These are phyloP conservation scores for Calliopum simillimum DNA, from an alignment of 2,888 invertebrate species.

Conservation along the genomic window DNA sequence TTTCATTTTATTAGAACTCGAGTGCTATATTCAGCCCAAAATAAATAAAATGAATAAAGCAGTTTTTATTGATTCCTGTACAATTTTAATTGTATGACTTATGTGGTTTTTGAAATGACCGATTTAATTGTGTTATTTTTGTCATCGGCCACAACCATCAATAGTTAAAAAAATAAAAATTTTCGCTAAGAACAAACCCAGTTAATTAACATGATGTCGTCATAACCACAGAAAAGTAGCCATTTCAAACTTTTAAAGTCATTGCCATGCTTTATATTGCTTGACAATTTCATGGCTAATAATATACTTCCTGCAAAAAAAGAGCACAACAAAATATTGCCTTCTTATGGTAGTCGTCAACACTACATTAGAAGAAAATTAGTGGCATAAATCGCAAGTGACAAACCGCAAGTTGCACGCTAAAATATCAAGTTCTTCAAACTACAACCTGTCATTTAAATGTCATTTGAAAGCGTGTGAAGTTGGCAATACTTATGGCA, in stretches of 20 bases:
- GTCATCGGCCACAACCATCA: too few relatives aligned
- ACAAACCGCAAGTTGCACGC: slow-evolving; percentile 25
- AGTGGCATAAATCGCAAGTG: slow-evolving; percentile 25
- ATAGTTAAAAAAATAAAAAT: too few relatives aligned
- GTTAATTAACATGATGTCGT: slow-evolving; percentile 15
- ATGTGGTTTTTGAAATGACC: too few relatives aligned
- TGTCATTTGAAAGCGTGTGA: slow-evolving; percentile 21
- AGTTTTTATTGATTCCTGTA: too few relatives aligned
- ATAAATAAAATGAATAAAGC: too few relatives aligned
- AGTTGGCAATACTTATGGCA: neutral
- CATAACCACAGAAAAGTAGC: neutral
- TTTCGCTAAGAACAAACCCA: slow-evolving; percentile 7
- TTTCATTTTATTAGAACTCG: too few relatives aligned
- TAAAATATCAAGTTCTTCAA: neutral
- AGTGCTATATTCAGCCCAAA: too few relatives aligned
- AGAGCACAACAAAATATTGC: too few relatives aligned
- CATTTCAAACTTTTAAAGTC: slow-evolving; percentile 5
- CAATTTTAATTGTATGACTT: too few relatives aligned
- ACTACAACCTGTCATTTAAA: slow-evolving; percentile 17
- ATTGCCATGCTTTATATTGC: neutral
- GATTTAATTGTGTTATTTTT: too few relatives aligned
- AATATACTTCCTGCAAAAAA: too few relatives aligned
- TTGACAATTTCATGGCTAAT: neutral
- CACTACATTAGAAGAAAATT: neutral
- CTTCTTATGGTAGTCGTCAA: too few relatives aligned